Percentiles rank a stretch among this genome's conserved stretches.
Conservation (phyloP, 2,113 vertebrate species). For the Neodon shergylaensis region DNA sequence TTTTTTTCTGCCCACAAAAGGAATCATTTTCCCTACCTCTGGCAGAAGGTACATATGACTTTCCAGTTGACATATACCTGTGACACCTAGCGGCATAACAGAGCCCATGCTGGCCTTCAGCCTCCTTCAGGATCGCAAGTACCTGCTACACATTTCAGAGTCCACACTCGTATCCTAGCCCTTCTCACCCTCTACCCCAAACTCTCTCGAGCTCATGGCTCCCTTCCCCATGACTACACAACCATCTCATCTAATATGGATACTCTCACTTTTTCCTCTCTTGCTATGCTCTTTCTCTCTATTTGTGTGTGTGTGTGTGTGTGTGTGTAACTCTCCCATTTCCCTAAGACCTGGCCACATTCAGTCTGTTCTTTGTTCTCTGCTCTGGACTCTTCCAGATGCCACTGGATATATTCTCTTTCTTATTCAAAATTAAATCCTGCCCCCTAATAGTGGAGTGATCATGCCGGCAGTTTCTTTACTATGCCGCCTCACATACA, state of each 20-base stretch:
- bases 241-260: not conserved
- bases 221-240: not conserved
- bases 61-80: not conserved
- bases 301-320: no score
- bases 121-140: not conserved
- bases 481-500: not conserved
- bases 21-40: not conserved
- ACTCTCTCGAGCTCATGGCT: not conserved
- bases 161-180: not conserved
- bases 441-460: not conserved
- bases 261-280: no score
- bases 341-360: no score
- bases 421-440: not conserved
- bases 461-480: not conserved
- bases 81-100: not conserved
- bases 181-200: not conserved
- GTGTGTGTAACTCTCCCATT: no score
- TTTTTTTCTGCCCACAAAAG: not conserved
- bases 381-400: no score
- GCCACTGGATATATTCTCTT: no score
- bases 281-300: no score
- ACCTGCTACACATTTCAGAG: not conserved
- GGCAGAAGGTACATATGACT: not conserved
- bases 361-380: no score
- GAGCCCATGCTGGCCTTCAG: not conserved